These are phyloP conservation scores for Parochlus steinenii DNA, from an alignment of 2,888 invertebrate species.

Conservation along the genomic window DNA sequence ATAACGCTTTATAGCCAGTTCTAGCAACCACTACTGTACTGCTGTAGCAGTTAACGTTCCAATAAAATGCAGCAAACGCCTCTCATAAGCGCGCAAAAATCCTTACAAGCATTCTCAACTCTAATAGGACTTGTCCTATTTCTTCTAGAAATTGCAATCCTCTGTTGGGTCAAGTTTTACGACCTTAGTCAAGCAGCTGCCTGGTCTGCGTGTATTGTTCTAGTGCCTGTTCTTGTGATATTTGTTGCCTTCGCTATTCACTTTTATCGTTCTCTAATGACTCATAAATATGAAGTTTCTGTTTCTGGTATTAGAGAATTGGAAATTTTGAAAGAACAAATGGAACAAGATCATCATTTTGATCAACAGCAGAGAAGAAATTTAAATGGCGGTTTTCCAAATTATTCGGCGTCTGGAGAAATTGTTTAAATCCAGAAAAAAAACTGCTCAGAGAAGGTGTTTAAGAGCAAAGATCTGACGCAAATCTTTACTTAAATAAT, in stretches of 20 bases:
- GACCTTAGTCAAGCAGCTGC: conserved; percentile 67
- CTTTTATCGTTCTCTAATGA: conserved; percentile 85
- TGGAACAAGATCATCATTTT: conserved; percentile 54
- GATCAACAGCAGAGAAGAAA: conserved; percentile 24
- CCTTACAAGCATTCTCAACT: conserved; percentile 93
- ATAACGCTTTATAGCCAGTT: too few relatives aligned
- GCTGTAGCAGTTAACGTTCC: too few relatives aligned
- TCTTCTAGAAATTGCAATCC: conserved; percentile 83
- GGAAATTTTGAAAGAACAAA: conserved; percentile 70
- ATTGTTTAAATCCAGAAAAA: conserved; percentile 26
- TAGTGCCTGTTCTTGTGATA: conserved; percentile 82
- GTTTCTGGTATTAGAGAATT: conserved; percentile 71
- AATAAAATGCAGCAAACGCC: too few relatives aligned
- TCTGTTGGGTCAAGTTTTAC: conserved; percentile 96
- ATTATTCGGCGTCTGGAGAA: conserved; percentile 22
- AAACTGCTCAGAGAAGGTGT: too few relatives aligned
- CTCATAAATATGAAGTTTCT: conserved; percentile 81
- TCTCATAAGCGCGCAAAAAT: too few relatives aligned
- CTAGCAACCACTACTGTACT: too few relatives aligned
- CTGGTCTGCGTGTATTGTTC: conserved; percentile 76
- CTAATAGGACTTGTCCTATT: conserved; percentile 84
- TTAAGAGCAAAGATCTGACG: too few relatives aligned
- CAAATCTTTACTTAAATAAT: too few relatives aligned
- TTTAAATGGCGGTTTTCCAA: conserved; percentile 25
- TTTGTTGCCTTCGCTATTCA: conserved; percentile 85